Base-by-base conservation (phyloP, 2,797 vertebrate species). In the Channa striata region DNA sequence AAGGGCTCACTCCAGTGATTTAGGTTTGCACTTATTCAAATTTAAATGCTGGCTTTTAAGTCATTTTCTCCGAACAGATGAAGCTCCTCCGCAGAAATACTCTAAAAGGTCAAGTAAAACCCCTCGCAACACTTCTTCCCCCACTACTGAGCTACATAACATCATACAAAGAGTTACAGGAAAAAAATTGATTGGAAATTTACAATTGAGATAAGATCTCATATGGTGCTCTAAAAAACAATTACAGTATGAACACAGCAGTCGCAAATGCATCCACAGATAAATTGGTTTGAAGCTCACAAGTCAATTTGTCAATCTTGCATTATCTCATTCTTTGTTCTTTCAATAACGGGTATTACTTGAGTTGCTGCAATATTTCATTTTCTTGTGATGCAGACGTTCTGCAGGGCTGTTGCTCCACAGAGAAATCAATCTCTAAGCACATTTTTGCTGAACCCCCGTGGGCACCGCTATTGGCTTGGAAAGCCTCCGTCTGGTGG, bases 381-480 rank as follows among this genome's bases (percentile, higher is more conserved):
- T 83, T 77, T 79, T 82, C 59, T 9, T 37, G 68, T 61, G 59
- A 68, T 47, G 69, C 83, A 74, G 80, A 74, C 65, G 11, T 65
- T 83, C 68, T 81, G 75, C 80, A 67, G 81, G 58, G 65, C 59
- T 80, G 74, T 65, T 56, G 72, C 73, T 72, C 76, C 63, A 52
- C 14, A 47, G 68, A 81, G 74, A 89, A 87, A 90, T 90, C 91
- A 87, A 89, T 92, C 86, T 87, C 63, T 20, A 62, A 73, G 82
- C 75, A 82, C 78, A 51, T 72, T 87, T 78, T 64, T 59, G 42
- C 72, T 71, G 47, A 81, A 75, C 60, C 74, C 84, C 78, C 0
- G 0, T 23, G 83, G 83, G 73, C 40, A 30, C 65, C 25, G 59
- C 82, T 73, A 52, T 83, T 77, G 77, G 83, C 84, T 82, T 65